Evolutionary conservation across 2,113 vertebrate species (phyloP).

Genomic region (Chloropsis cyanopogon): DNA sequence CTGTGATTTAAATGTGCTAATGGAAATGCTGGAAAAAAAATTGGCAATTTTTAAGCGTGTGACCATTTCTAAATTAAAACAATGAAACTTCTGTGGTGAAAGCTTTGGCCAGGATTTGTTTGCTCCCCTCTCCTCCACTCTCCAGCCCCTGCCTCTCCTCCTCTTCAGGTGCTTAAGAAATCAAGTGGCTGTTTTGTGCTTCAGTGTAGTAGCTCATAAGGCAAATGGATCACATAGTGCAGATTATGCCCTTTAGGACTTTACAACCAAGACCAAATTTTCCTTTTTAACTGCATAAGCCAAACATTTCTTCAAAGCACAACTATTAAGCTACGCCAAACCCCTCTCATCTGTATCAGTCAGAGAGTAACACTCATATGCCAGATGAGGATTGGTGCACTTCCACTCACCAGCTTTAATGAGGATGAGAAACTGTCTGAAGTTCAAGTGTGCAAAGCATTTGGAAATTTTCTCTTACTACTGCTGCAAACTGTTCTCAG

Average conservation of each 20-base stretch:
- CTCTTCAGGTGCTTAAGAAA: constrained; percentile 55
- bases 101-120: not conserved
- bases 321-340: not conserved
- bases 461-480: not conserved
- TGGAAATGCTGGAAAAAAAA: not conserved
- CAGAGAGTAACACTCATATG: not conserved
- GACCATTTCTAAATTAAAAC: constrained; percentile 15
- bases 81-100: constrained; percentile 14
- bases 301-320: constrained; percentile 44
- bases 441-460: constrained; percentile 2
- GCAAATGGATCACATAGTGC: not conserved
- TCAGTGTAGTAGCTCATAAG: not conserved
- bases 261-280: not conserved
- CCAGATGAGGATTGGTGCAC: not conserved
- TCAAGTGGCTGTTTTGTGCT: constrained; percentile 53
- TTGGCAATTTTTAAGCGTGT: not conserved
- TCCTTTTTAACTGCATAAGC: not conserved
- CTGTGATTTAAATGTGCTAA: not conserved
- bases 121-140: not conserved
- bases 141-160: not conserved
- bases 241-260: constrained; percentile 21
- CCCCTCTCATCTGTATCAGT: not conserved
- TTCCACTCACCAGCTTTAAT: not conserved
- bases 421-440: not conserved
- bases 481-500: not conserved